Evolutionary conservation across 2,113 vertebrate genomes (phyloP).

Genomic region (Potamarius usumacintae): DNA sequence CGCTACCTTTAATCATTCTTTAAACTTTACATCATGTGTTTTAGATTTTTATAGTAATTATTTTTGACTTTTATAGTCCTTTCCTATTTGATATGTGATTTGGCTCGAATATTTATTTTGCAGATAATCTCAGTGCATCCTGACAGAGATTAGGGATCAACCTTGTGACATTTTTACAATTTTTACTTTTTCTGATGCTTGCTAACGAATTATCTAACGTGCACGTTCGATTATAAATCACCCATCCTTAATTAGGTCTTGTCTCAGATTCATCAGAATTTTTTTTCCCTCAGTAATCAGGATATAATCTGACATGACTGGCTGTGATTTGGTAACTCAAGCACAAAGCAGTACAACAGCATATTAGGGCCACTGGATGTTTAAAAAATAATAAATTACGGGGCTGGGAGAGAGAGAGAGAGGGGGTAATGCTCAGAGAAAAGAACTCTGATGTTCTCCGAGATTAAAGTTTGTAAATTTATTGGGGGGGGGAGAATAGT

Average conservation of each 20-base stretch:
- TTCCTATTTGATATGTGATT: background rate
- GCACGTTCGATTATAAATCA: background rate
- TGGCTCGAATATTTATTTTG: conserved; percentile 21
- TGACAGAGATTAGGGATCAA: background rate
- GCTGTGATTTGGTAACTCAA: background rate
- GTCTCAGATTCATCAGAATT: background rate
- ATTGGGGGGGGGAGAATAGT: too few relatives aligned
- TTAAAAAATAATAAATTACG: too few relatives aligned
- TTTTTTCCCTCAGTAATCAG: too few relatives aligned
- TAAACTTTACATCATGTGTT: background rate
- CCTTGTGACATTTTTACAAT: background rate
- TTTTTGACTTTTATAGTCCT: conserved; percentile 6
- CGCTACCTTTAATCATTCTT: background rate
- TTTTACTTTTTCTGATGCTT: background rate
- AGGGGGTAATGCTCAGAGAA: too few relatives aligned
- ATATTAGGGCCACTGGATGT: too few relatives aligned
- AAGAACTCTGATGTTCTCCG: too few relatives aligned
- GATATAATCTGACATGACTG: background rate
- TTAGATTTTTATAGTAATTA: background rate
- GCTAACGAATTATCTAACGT: background rate
- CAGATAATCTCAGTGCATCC: background rate
- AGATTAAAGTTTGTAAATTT: too few relatives aligned
- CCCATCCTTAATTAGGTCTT: background rate
- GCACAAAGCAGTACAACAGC: background rate
- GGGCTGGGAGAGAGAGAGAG: too few relatives aligned